phyloP scores from a whole-genome alignment of 2,888 invertebrate genomes.

The Ariolimax columbianus region DNA sequence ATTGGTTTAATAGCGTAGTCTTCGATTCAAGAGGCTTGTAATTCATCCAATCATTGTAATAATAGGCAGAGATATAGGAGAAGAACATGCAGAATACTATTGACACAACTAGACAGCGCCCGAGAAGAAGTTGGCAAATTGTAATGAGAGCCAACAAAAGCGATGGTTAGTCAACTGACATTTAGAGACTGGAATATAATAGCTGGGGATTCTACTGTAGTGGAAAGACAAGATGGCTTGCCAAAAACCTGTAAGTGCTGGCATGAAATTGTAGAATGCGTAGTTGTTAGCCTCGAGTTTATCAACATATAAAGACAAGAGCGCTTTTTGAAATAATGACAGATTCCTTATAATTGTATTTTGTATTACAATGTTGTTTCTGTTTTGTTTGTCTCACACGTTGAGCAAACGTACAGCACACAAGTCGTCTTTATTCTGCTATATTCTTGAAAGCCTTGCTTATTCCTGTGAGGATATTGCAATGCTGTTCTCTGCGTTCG shows the following conservation, averaged over 20 bases:
- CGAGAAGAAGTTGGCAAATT: background rate
- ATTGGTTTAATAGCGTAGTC: constrained; percentile 36
- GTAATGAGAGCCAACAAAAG: background rate
- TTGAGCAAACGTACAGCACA: too few relatives aligned
- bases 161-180: constrained; percentile 21
- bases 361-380: too few relatives aligned
- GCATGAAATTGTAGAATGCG: background rate
- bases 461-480: too few relatives aligned
- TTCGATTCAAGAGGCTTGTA: constrained; percentile 20
- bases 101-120: constrained; percentile 1
- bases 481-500: too few relatives aligned
- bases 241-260: constrained; percentile 8
- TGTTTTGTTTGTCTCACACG: too few relatives aligned
- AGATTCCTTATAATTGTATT: background rate
- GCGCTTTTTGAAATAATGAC: background rate
- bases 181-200: background rate
- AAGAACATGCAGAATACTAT: constrained; percentile 19
- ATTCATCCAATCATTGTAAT: constrained; percentile 25
- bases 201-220: background rate
- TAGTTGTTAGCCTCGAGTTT: background rate
- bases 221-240: background rate
- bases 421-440: too few relatives aligned
- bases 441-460: too few relatives aligned
- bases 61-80: constrained; percentile 18
- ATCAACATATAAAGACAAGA: background rate